These are phyloP conservation scores for Helicoverpa assulta DNA, from an alignment of 2,888 invertebrate species.

Conservation along the genomic window DNA sequence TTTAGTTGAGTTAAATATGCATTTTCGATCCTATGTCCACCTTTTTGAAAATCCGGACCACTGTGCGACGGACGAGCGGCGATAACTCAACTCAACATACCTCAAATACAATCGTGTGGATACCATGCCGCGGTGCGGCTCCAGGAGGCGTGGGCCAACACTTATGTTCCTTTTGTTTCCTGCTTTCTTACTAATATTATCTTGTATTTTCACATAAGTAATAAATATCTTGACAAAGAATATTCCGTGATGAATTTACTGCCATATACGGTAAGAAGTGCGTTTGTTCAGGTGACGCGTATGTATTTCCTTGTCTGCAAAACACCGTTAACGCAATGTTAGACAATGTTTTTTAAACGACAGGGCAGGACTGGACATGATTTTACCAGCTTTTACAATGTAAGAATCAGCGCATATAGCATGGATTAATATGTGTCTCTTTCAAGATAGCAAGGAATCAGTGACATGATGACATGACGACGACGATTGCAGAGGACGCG, in stretches of 20 bases:
- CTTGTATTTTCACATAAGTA: conserved; percentile 53
- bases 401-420: no score
- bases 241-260: not conserved
- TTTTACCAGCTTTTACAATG: not conserved
- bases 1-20: no score
- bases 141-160: conserved; percentile 74
- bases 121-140: conserved; percentile 72
- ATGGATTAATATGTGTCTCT: not conserved
- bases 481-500: conserved; percentile 64
- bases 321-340: no score
- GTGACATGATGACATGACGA: conserved; percentile 52
- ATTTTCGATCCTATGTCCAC: no score
- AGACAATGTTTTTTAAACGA: no score
- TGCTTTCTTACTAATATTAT: conserved; percentile 62
- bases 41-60: no score
- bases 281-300: no score
- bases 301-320: no score
- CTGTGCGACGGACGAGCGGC: conserved; percentile 76
- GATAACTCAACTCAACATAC: conserved; percentile 87
- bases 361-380: not conserved
- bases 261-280: no score
- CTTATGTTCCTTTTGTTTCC: conserved; percentile 68
- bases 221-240: not conserved
- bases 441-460: conserved; percentile 26
- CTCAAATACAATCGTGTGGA: conserved; percentile 85